phyloP scores from a whole-genome alignment of 2,797 vertebrate species.

The Myotis pilosus region DNA sequence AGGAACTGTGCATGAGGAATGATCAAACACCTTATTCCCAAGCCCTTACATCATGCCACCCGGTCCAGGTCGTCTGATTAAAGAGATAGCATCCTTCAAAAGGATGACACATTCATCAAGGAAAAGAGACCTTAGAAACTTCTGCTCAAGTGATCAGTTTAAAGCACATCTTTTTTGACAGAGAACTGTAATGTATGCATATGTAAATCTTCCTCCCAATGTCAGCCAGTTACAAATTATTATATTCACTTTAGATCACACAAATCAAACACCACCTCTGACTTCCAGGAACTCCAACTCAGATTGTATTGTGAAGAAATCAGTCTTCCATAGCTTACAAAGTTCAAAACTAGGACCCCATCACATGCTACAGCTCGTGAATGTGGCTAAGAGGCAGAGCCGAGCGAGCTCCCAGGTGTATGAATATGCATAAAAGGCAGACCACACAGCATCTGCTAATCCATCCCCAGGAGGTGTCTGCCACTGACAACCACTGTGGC shows the following conservation, averaged over 20 bases:
- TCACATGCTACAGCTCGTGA: neutral
- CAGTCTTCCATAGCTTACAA: neutral
- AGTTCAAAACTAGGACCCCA: neutral
- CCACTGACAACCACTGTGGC: neutral
- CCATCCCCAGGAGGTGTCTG: neutral
- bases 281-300: neutral
- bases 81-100: neutral
- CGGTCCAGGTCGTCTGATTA: neutral
- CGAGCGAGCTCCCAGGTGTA: fast-evolving
- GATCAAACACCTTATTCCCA: neutral
- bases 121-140: neutral
- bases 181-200: neutral
- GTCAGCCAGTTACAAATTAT: neutral
- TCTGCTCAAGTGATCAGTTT: neutral
- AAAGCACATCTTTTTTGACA: neutral
- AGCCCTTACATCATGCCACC: neutral
- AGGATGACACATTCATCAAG: neutral
- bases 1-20: neutral
- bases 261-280: neutral
- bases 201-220: neutral
- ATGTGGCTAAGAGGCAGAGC: neutral
- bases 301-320: neutral
- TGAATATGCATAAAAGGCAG: neutral
- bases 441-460: neutral
- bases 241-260: neutral